Conservation (phyloP, 2,888 invertebrate genomes). For the Halocaridina rubra region DNA sequence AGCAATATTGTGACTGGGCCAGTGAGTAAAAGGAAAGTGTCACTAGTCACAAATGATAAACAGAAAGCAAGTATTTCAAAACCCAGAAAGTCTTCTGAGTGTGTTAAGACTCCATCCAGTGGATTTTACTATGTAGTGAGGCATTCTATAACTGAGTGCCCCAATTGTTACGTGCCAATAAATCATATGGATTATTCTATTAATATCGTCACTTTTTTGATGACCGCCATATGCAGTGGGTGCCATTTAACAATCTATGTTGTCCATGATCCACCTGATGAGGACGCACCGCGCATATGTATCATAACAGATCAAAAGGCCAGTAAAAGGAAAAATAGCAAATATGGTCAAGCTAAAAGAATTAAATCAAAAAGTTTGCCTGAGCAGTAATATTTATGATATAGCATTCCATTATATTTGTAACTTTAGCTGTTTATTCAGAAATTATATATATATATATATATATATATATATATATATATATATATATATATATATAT, state of each 20-base stretch:
- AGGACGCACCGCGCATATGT: neutral
- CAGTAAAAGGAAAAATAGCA: neutral
- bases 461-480: too few relatives aligned
- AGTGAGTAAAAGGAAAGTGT: neutral
- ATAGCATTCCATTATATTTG: too few relatives aligned
- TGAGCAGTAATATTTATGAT: too few relatives aligned
- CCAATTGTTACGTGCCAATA: neutral
- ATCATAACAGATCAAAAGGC: neutral
- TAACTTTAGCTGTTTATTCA: too few relatives aligned
- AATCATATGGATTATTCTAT: neutral
- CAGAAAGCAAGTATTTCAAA: neutral
- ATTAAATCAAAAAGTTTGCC: too few relatives aligned
- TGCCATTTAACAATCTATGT: neutral
- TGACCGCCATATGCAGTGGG: neutral
- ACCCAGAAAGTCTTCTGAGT: neutral
- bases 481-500: too few relatives aligned
- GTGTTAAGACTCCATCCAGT: neutral
- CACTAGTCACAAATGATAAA: neutral
- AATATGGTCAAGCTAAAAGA: too few relatives aligned
- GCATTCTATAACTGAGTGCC: conserved; percentile 1
- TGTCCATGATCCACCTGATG: neutral
- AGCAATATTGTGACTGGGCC: neutral
- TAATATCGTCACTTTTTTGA: neutral
- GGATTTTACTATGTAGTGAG: conserved; percentile 2
- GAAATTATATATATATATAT: too few relatives aligned